These are phyloP conservation scores for Sialis lutaria DNA, from an alignment of 2,888 invertebrate genomes.

Conservation along the genomic window DNA sequence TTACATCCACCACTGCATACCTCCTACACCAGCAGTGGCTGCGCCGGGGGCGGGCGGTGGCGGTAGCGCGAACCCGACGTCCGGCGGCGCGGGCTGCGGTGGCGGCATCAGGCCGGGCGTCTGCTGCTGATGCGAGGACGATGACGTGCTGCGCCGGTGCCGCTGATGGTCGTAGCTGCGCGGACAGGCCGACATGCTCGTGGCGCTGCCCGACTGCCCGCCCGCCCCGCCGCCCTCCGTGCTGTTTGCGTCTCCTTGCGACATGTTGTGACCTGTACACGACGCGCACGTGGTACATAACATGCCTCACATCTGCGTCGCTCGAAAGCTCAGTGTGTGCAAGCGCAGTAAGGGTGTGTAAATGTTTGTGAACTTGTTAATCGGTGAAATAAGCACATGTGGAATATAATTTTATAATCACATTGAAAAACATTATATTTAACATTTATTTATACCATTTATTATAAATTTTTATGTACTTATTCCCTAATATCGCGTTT, in stretches of 20 bases:
- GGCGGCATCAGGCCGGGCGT: conserved; percentile 22
- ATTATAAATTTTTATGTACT: no score
- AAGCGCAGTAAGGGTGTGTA: no score
- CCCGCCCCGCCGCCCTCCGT: conserved; percentile 47
- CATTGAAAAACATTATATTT: no score
- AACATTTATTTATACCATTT: no score
- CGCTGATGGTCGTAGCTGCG: conserved; percentile 52
- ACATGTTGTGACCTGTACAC: conserved; percentile 75
- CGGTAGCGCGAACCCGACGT: conserved; percentile 15
- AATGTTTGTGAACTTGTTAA: no score
- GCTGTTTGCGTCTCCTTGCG: conserved; percentile 76
- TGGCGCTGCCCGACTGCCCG: conserved; percentile 42
- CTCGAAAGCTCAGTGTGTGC: no score
- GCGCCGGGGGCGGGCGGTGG: conserved; percentile 18
- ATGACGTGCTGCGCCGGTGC: background rate
- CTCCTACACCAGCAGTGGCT: background rate
- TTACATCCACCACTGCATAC: background rate
- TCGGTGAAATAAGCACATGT: no score
- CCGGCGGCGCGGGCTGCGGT: conserved; percentile 18
- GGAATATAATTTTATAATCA: no score
- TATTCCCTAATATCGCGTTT: no score
- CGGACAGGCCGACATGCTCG: conserved; percentile 60
- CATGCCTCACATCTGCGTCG: background rate
- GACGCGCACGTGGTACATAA: conserved; percentile 15
- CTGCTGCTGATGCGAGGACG: conserved; percentile 23